Evolutionary conservation across 2,113 vertebrate species (phyloP).

Genomic region (Microtus montanus): DNA sequence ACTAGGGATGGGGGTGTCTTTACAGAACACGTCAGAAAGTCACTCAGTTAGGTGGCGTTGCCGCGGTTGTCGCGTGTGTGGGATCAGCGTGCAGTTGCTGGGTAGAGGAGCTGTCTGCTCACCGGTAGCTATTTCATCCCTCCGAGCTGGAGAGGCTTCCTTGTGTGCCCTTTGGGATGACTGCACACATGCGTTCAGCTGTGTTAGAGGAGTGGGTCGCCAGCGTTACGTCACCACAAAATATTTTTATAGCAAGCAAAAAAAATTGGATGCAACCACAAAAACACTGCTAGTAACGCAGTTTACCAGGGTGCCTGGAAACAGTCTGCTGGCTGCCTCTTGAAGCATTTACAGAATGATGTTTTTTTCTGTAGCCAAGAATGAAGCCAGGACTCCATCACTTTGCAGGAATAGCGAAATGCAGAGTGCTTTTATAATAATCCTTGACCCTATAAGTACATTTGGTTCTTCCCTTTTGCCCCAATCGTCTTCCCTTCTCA

Average conservation of each 20-base stretch:
- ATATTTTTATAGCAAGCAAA: not conserved
- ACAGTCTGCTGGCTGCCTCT: not conserved
- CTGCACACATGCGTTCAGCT: accelerated
- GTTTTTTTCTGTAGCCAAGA: not conserved
- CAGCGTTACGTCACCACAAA: not conserved
- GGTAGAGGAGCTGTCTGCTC: not conserved
- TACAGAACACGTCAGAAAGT: not conserved
- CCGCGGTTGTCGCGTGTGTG: not conserved
- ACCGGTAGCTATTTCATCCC: not conserved
- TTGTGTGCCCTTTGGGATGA: not conserved
- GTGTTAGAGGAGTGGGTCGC: not conserved
- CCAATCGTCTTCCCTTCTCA: slow-evolving; percentile 68
- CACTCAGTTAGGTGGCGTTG: not conserved
- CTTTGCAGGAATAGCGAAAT: not conserved
- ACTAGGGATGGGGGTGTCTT: not conserved
- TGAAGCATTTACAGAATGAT: not conserved
- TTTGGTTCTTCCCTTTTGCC: not conserved
- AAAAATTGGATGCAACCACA: not conserved
- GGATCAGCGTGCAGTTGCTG: not conserved
- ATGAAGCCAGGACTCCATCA: not conserved
- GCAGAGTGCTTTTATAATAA: not conserved
- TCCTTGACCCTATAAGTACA: not conserved
- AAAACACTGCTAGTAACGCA: not conserved
- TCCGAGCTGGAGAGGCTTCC: not conserved
- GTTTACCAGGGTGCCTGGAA: not conserved